phyloP scores from a whole-genome alignment of 1,140 invertebrate genomes.

The Magallana gigas region DNA sequence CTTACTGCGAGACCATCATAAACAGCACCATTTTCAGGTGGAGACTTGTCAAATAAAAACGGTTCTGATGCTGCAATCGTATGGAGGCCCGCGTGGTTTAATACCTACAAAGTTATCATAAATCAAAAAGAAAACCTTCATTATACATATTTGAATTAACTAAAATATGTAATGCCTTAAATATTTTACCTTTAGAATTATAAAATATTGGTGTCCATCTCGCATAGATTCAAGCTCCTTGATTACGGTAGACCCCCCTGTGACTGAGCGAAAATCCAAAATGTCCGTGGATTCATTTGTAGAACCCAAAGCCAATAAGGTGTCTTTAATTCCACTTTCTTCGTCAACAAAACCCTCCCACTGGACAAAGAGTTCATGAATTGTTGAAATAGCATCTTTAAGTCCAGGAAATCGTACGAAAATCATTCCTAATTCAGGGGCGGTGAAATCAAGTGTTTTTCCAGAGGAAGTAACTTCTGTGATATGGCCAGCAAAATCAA shows the following conservation, averaged over 20 bases:
- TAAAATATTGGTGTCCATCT: constrained; percentile 50
- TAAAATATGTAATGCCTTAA: too few relatives aligned
- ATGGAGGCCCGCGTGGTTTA: constrained; percentile 38
- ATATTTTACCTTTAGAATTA: constrained; percentile 46
- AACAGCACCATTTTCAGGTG: constrained; percentile 36
- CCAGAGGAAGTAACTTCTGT: background rate
- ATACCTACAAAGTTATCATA: background rate
- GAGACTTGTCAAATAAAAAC: constrained; percentile 39
- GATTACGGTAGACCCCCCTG: constrained; percentile 39
- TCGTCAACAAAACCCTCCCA: constrained; percentile 58
- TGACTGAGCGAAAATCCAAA: constrained; percentile 41
- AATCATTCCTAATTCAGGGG: constrained; percentile 6
- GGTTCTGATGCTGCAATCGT: background rate
- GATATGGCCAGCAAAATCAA: constrained; percentile 43
- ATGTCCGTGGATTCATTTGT: constrained; percentile 44
- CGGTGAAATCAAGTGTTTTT: constrained; percentile 12
- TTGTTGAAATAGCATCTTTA: background rate
- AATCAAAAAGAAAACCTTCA: background rate
- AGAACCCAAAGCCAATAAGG: constrained; percentile 29
- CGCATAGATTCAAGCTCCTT: constrained; percentile 43
- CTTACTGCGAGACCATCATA: constrained; percentile 1
- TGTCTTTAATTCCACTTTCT: constrained; percentile 46
- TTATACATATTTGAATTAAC: too few relatives aligned
- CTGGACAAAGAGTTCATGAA: constrained; percentile 39
- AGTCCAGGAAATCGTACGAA: background rate